Conservation (phyloP, 2,113 vertebrate species). For the Phylloscopus trochiloides region DNA sequence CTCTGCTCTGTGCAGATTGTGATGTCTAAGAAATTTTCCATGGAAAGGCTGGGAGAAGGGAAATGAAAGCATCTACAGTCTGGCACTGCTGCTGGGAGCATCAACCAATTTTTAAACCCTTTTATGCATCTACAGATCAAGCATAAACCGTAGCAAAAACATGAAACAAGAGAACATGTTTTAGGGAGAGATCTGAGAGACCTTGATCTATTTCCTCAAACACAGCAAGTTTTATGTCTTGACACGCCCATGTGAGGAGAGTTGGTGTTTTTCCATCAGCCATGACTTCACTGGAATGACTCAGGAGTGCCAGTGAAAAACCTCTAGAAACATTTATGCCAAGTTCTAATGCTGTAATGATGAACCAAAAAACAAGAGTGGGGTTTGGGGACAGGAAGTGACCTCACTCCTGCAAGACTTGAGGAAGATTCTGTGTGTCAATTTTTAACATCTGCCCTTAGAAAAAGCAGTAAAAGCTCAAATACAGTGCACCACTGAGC, state of each 20-base stretch:
- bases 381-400: not conserved
- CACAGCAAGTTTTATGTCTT: not conserved
- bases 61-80: not conserved
- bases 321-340: not conserved
- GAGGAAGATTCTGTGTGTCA: fast-evolving
- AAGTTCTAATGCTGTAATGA: not conserved
- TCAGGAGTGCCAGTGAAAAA: not conserved
- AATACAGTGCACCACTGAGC: fast-evolving
- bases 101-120: not conserved
- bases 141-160: not conserved
- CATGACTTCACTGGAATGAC: not conserved
- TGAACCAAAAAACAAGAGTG: not conserved
- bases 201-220: not conserved
- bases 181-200: not conserved
- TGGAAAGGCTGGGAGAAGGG: not conserved
- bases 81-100: not conserved
- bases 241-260: not conserved
- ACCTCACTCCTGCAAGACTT: not conserved
- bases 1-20: not conserved
- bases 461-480: not conserved
- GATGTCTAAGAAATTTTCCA: not conserved
- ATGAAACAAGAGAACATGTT: not conserved
- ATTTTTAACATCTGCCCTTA: not conserved
- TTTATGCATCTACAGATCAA: not conserved
- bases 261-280: constrained; percentile 18